Evolutionary conservation across 1,140 invertebrate genomes (phyloP).

Genomic region (Cryptotermes secundus): DNA sequence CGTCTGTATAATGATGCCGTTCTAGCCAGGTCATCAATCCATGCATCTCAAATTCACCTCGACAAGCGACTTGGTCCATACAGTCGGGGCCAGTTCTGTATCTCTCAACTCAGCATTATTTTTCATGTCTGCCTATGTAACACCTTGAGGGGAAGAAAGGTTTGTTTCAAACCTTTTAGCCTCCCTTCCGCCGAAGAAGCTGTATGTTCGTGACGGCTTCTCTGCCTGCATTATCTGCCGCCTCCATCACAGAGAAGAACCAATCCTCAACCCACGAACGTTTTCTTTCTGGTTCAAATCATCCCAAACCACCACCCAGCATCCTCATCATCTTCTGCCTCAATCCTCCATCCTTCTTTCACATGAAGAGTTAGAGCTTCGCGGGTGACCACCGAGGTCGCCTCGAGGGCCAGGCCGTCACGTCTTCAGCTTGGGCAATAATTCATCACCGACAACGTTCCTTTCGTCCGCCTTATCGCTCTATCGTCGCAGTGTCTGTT

Average conservation of each 20-base stretch:
- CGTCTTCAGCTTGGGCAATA: neutral
- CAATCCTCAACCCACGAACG: slow-evolving; percentile 4
- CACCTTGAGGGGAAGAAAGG: slow-evolving; percentile 5
- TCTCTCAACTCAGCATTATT: slow-evolving; percentile 16
- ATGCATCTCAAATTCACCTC: neutral
- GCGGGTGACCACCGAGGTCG: neutral
- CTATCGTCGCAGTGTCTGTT: slow-evolving; percentile 3
- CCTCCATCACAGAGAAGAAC: neutral
- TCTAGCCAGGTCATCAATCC: neutral
- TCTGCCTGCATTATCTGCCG: slow-evolving; percentile 4
- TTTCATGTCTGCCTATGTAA: neutral
- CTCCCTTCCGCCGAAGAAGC: too few species aligned
- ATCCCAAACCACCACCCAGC: neutral
- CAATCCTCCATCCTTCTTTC: neutral
- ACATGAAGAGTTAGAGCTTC: neutral
- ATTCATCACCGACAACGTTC: slow-evolving; percentile 11
- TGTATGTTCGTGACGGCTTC: neutral
- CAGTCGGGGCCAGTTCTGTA: neutral
- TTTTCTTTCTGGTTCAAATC: slow-evolving; percentile 11
- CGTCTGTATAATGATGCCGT: neutral
- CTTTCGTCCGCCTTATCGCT: neutral
- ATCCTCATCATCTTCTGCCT: neutral
- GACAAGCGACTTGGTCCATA: neutral
- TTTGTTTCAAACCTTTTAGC: neutral
- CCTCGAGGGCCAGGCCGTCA: neutral